A percentile compares a stretch with the other conserved stretches of the same genome.
Evolutionary conservation across 2,797 vertebrate species (phyloP).

Genomic region (Pristis pectinata): DNA sequence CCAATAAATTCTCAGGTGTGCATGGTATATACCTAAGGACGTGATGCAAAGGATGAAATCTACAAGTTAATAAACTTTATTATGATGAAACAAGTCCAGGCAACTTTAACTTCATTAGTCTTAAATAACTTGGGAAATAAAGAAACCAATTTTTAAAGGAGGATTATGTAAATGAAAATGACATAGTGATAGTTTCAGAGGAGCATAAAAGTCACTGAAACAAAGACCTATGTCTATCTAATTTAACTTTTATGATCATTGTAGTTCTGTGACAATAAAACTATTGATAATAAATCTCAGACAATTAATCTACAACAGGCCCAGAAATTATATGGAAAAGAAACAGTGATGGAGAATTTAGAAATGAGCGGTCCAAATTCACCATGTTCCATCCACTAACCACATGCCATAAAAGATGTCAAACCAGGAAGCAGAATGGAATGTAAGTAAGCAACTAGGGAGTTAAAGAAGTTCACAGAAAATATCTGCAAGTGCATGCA

Average conservation of each 20-base stretch:
- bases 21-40: neutral
- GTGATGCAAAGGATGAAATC: neutral
- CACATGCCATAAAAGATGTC: neutral
- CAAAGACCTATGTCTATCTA: neutral
- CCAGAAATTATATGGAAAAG: neutral
- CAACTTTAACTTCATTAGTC: neutral
- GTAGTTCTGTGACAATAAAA: neutral
- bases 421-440: neutral
- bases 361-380: neutral
- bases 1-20: neutral
- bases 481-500: neutral
- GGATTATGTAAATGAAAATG: neutral
- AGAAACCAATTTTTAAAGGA: neutral
- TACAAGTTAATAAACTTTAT: neutral
- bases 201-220: neutral
- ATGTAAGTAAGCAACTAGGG: neutral
- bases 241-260: neutral
- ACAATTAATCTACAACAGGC: neutral
- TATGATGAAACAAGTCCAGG: neutral
- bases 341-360: neutral
- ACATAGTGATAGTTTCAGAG: neutral
- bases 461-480: neutral
- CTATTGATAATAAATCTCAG: neutral
- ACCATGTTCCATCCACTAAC: neutral
- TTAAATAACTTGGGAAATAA: neutral